Evolutionary conservation across 1,140 invertebrate genomes (phyloP).

Genomic region (Elysia chlorotica): DNA sequence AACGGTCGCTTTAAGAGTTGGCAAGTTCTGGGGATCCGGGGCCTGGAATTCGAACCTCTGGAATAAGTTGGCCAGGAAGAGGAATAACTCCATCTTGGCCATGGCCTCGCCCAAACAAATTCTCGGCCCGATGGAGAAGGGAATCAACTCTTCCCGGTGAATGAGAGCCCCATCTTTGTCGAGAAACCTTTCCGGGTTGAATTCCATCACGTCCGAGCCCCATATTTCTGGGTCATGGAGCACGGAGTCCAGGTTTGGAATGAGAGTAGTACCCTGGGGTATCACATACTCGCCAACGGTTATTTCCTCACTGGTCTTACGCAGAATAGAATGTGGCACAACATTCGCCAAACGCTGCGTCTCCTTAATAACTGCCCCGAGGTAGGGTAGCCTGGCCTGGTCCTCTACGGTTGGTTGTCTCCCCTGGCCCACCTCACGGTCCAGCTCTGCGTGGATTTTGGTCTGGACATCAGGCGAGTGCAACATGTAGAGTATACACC

Average conservation of each 20-base stretch:
- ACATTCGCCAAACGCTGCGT: slow-evolving; percentile 26
- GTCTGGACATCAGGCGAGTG: slow-evolving; percentile 75
- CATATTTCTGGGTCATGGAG: slow-evolving; percentile 62
- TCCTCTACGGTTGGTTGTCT: slow-evolving; percentile 28
- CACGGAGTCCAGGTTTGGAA: slow-evolving; percentile 49
- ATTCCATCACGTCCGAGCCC: slow-evolving; percentile 70
- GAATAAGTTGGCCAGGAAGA: slow-evolving; percentile 32
- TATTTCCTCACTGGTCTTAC: slow-evolving; percentile 38
- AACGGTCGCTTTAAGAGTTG: slow-evolving; percentile 21
- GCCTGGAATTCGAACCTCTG: slow-evolving; percentile 62
- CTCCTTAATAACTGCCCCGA: slow-evolving; percentile 36
- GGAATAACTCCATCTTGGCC: slow-evolving; percentile 34
- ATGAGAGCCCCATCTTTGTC: slow-evolving; percentile 30
- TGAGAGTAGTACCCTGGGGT: slow-evolving; percentile 47
- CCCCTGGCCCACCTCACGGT: slow-evolving; percentile 54
- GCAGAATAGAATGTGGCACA: slow-evolving; percentile 51
- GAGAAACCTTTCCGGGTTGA: slow-evolving; percentile 71
- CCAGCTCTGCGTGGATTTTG: slow-evolving; percentile 85
- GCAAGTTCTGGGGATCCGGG: slow-evolving; percentile 13
- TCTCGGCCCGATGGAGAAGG: slow-evolving; percentile 32
- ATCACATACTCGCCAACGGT: slow-evolving; percentile 49
- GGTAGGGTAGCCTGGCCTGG: slow-evolving; percentile 28
- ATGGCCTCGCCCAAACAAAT: slow-evolving; percentile 35
- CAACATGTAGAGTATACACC: slow-evolving; percentile 84
- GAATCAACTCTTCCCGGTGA: slow-evolving; percentile 28